Percentiles rank a stretch among this genome's conserved stretches.
Conservation (phyloP, 2,888 invertebrate species). For the Aphrophora alni region DNA sequence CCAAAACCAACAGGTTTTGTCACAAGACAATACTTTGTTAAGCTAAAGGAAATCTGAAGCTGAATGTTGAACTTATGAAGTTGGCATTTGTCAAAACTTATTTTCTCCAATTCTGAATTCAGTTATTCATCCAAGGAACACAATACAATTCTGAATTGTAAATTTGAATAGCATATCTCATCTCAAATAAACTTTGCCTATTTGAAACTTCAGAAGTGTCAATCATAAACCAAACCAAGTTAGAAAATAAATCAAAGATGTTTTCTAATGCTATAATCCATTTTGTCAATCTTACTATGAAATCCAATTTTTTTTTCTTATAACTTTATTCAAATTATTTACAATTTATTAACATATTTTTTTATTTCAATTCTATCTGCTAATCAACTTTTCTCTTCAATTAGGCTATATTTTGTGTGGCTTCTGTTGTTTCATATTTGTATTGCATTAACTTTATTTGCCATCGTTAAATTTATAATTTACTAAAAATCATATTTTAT, state of each 20-base stretch:
- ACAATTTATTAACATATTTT: too few relatives aligned
- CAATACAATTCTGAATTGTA: neutral
- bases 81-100: neutral
- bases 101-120: neutral
- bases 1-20: neutral
- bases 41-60: neutral
- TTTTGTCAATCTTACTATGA: too few relatives aligned
- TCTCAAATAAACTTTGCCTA: neutral
- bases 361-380: too few relatives aligned
- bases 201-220: neutral
- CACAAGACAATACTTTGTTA: neutral
- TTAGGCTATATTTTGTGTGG: too few relatives aligned
- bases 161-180: neutral
- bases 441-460: too few relatives aligned
- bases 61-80: neutral
- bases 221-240: neutral
- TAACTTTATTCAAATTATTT: too few relatives aligned
- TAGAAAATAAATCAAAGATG: neutral
- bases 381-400: too few relatives aligned
- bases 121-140: neutral
- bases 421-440: too few relatives aligned
- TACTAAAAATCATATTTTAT: too few relatives aligned
- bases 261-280: neutral
- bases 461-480: too few relatives aligned
- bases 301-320: too few relatives aligned